Evolutionary conservation across 2,888 invertebrate genomes (phyloP).

Genomic region (Tetragnatha montana): DNA sequence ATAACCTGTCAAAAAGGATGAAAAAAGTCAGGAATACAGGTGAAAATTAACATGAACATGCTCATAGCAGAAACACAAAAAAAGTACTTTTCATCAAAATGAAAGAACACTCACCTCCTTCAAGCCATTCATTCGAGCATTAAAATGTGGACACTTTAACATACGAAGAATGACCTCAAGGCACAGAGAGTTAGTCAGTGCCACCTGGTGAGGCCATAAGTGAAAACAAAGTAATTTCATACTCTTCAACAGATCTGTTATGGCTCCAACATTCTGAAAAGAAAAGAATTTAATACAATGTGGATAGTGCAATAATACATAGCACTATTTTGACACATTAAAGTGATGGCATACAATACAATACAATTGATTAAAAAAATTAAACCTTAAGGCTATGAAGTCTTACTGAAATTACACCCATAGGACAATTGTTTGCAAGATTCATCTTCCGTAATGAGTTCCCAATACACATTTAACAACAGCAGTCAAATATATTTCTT

Average conservation of each 20-base stretch:
- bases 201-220: constrained; percentile 77
- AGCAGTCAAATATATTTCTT: neutral
- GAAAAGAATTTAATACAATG: constrained; percentile 16
- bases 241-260: constrained; percentile 76
- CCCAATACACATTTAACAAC: too few species aligned
- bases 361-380: too few species aligned
- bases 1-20: constrained; percentile 74
- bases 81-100: neutral
- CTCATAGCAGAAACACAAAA: neutral
- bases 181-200: constrained; percentile 76
- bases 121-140: constrained; percentile 78
- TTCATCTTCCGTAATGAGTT: too few species aligned
- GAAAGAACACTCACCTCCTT: constrained; percentile 76
- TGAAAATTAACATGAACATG: neutral
- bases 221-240: constrained; percentile 77
- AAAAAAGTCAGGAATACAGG: too few species aligned
- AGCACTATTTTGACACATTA: too few species aligned
- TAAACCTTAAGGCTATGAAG: too few species aligned
- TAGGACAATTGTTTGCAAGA: too few species aligned
- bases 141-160: constrained; percentile 78
- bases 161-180: constrained; percentile 77
- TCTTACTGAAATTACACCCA: too few species aligned
- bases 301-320: too few species aligned
- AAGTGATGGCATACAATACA: too few species aligned
- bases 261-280: constrained; percentile 76